A percentile compares a stretch with the other conserved stretches of the same genome.
phyloP scores from a whole-genome alignment of 2,888 invertebrate species.

The Apodemia mormo region DNA sequence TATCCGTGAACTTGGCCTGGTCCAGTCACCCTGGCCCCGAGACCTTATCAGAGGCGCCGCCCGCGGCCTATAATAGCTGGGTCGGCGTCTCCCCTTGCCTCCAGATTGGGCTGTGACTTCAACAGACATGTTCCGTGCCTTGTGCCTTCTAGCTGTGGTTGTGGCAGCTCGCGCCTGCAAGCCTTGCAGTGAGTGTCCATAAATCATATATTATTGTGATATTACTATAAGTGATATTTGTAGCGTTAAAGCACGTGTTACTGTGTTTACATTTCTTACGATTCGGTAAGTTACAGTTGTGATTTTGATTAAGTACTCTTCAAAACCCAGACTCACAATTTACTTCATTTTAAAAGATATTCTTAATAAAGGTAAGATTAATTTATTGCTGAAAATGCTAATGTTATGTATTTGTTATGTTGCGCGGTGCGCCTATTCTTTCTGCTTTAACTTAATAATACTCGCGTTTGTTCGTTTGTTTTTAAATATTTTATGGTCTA shows the following conservation, averaged over 20 bases:
- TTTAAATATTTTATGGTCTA: no score
- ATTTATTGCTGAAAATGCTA: no score
- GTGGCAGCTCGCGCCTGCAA: conserved; percentile 64
- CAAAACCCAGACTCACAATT: background rate
- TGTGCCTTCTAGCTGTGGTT: conserved; percentile 63
- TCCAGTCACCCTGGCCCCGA: conserved; percentile 73
- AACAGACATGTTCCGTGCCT: conserved; percentile 74
- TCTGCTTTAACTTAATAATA: no score
- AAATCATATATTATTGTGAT: conserved; percentile 23
- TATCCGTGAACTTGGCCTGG: conserved; percentile 78
- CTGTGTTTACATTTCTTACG: conserved; percentile 20
- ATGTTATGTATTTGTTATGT: no score
- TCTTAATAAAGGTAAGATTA: no score
- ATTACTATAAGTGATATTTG: conserved; percentile 14
- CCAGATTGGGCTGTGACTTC: conserved; percentile 69
- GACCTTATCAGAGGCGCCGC: conserved; percentile 75
- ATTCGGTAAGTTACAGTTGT: conserved; percentile 16
- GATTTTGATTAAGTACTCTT: background rate
- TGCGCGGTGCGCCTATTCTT: no score
- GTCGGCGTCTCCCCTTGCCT: conserved; percentile 74
- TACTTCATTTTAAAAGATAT: no score
- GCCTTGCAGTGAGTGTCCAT: conserved; percentile 73
- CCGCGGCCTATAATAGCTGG: conserved; percentile 79
- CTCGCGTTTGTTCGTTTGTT: no score
- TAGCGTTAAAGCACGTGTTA: conserved; percentile 3